Base-by-base conservation (phyloP, 2,113 vertebrate genomes). In the Xyrauchen texanus region DNA sequence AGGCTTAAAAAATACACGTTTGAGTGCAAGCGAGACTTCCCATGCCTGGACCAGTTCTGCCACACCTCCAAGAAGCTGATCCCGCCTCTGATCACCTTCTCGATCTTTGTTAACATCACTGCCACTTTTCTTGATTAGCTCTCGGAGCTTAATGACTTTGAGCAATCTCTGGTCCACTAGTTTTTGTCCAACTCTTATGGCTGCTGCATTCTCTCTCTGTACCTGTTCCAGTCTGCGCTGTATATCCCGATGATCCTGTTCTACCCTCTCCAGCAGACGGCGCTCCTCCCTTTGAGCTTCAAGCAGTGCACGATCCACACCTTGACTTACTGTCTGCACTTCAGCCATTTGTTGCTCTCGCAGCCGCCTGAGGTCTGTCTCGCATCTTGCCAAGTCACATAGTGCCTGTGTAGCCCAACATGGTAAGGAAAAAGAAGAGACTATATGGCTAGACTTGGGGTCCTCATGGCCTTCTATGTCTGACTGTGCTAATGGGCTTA, bases 1-100 rank as follows among this genome's bases (percentile, higher is more conserved):
- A 0, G 92, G 93, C 75, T 90, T 90, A 73, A 93, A 94, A 69
- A 79, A 86, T 1, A 93, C 93, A 76, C 89, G 91, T 78, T 91
- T 93, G 5, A 94, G 71, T 10, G 88, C 85, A 62, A 95, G 76
- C 3, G 90, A 87, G 16, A 94, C 86, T 68, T 92, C 88, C 86
- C 88, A 91, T 6, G 90, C 86, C 57, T 91, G 90, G 11, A 93
- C 81, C 44, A 94, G 88, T 34, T 92, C 88, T 1, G 86, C 51
- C 1, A 91, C 82, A n/a, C 87, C 88, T 66, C 87, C 89, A 8
- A 89, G 74, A 55, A 93, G 76, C 6, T 81, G 67, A 62, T 79
- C 81, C 16, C 55, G 9, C 52, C 47, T 86, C 21, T 82, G 83
- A 63, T 85, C 85, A 34, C 75, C 62, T 4, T 71, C 82, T 52